Conservation (phyloP, 2,113 vertebrate species). For the Campylorhamphus procurvoides region DNA sequence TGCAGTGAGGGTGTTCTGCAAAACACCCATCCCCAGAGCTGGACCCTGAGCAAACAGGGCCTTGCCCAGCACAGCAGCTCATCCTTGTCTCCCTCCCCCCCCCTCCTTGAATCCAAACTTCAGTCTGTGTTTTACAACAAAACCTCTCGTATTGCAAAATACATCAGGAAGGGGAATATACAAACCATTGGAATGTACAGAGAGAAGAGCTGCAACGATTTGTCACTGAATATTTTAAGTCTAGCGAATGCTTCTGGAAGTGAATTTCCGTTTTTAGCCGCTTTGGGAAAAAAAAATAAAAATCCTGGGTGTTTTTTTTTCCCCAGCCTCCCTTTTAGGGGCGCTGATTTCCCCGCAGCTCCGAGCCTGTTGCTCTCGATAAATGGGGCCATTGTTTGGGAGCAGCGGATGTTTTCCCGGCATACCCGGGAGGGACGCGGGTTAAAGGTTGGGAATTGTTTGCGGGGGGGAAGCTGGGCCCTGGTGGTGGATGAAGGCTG, state of each 20-base stretch:
- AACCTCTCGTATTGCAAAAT: background rate
- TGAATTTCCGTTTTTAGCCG: background rate
- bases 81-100: background rate
- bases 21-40: background rate
- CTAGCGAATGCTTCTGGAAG: background rate
- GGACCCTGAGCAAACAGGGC: background rate
- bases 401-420: slow-evolving; percentile 43
- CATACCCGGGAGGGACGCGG: background rate
- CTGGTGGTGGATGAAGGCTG: background rate
- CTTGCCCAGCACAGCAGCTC: background rate
- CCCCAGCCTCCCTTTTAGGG: background rate
- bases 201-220: background rate
- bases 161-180: accelerated
- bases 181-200: accelerated
- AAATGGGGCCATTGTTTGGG: slow-evolving; percentile 50
- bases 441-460: slow-evolving; percentile 55
- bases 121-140: background rate
- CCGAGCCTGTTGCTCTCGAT: slow-evolving; percentile 23
- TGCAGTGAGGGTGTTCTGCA: background rate
- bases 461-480: slow-evolving; percentile 5
- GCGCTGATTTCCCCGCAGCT: background rate
- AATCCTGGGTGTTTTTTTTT: no score
- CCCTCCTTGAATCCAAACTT: background rate
- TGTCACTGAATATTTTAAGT: background rate
- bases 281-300: background rate